Conservation (phyloP, 2,888 invertebrate genomes). For the Yponomeuta plumbellus region DNA sequence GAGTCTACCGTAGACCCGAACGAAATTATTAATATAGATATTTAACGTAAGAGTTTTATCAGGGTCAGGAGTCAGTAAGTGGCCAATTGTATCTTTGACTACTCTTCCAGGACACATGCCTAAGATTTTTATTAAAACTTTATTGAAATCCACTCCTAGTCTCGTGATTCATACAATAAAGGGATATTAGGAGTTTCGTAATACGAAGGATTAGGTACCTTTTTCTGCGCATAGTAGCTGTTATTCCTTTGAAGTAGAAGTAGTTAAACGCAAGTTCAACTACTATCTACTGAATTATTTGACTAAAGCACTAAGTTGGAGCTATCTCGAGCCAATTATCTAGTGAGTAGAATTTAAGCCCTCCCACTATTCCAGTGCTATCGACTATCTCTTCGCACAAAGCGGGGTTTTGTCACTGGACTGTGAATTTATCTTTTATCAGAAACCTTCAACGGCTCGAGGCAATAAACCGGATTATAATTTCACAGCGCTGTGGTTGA, state of each 20-base stretch:
- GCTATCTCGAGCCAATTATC: slow-evolving; percentile 37
- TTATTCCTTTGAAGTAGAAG: slow-evolving; percentile 15
- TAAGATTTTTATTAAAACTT: no score
- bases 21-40: no score
- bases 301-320: slow-evolving; percentile 30
- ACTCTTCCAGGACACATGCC: no score
- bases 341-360: slow-evolving; percentile 30
- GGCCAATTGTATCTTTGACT: no score
- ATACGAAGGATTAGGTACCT: not conserved
- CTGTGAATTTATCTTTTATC: slow-evolving; percentile 6
- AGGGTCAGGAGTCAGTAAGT: no score
- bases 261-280: slow-evolving; percentile 20
- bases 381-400: slow-evolving; percentile 21
- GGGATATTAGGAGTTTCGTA: not conserved
- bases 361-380: slow-evolving; percentile 26
- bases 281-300: slow-evolving; percentile 33
- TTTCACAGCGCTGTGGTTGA: not conserved
- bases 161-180: no score
- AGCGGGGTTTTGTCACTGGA: slow-evolving; percentile 13
- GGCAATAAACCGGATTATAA: not conserved
- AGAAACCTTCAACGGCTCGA: not conserved
- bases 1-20: no score
- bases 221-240: not conserved
- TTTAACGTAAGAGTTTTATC: no score
- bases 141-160: no score